These are phyloP conservation scores for Cheilosia grossa DNA, from an alignment of 2,888 invertebrate genomes.

Conservation along the genomic window DNA sequence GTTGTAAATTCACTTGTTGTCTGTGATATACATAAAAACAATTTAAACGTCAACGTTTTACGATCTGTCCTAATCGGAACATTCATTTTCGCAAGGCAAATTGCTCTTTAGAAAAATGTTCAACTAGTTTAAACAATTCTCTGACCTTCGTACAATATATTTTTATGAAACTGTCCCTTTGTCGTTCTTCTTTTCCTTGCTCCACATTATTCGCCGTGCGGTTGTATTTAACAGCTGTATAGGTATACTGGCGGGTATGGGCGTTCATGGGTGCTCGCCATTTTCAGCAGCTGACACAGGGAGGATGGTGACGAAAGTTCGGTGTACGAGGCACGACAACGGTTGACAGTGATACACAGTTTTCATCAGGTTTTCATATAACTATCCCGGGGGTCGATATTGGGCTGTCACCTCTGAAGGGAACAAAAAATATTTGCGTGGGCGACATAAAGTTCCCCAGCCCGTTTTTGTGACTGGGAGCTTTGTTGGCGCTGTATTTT, in stretches of 20 bases:
- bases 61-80: too few relatives aligned
- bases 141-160: slow-evolving; percentile 3
- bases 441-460: slow-evolving; percentile 20
- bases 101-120: too few relatives aligned
- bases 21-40: too few relatives aligned
- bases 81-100: too few relatives aligned
- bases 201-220: neutral
- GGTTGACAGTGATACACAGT: slow-evolving; percentile 51
- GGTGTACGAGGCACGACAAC: neutral
- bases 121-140: neutral
- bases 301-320: slow-evolving; percentile 9
- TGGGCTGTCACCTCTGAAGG: slow-evolving; percentile 1
- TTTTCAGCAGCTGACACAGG: neutral
- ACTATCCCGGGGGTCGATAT: slow-evolving; percentile 6
- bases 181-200: neutral
- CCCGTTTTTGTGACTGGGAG: slow-evolving; percentile 3
- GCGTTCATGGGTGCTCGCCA: slow-evolving; percentile 11
- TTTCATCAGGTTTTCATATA: slow-evolving; percentile 11
- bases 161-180: neutral
- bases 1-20: too few relatives aligned
- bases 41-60: too few relatives aligned
- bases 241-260: neutral
- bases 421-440: slow-evolving; percentile 5
- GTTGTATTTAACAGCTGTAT: slow-evolving; percentile 18
- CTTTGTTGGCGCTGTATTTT: slow-evolving; percentile 33